Percentiles rank a stretch among this genome's conserved stretches.
Conservation (phyloP, 2,888 invertebrate species). For the Abrostola triplasia region DNA sequence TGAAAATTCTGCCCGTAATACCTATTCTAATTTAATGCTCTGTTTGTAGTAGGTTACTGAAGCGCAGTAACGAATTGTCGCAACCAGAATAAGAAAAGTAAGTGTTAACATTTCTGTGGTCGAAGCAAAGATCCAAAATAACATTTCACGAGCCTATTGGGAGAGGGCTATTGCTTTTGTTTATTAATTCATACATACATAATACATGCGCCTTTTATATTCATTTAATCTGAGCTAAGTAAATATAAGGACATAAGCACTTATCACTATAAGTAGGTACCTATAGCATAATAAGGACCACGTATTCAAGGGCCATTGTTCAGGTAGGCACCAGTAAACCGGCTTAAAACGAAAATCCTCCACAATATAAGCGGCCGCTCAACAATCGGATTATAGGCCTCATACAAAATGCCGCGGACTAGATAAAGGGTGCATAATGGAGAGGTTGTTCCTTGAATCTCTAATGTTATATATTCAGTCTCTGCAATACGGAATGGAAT, state of each 20-base stretch:
- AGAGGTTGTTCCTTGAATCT: neutral
- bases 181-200: too few relatives aligned
- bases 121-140: too few relatives aligned
- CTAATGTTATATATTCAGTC: conserved; percentile 1
- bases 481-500: neutral
- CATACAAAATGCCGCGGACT: conserved; percentile 6
- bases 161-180: too few relatives aligned
- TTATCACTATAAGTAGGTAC: too few relatives aligned
- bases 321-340: conserved; percentile 5
- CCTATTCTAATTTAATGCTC: too few relatives aligned
- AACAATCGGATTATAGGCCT: conserved; percentile 26
- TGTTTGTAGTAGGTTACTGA: too few relatives aligned
- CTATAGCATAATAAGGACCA: neutral
- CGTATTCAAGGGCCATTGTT: conserved; percentile 12
- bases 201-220: too few relatives aligned
- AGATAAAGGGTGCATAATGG: conserved; percentile 5
- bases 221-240: neutral
- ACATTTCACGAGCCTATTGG: too few relatives aligned
- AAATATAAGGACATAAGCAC: neutral
- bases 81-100: too few relatives aligned
- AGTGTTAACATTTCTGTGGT: too few relatives aligned
- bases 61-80: too few relatives aligned
- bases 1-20: too few relatives aligned
- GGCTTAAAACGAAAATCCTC: conserved; percentile 22
- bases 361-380: conserved; percentile 25